These are phyloP conservation scores for Morone saxatilis DNA, from an alignment of 2,113 vertebrate species.

Conservation along the genomic window DNA sequence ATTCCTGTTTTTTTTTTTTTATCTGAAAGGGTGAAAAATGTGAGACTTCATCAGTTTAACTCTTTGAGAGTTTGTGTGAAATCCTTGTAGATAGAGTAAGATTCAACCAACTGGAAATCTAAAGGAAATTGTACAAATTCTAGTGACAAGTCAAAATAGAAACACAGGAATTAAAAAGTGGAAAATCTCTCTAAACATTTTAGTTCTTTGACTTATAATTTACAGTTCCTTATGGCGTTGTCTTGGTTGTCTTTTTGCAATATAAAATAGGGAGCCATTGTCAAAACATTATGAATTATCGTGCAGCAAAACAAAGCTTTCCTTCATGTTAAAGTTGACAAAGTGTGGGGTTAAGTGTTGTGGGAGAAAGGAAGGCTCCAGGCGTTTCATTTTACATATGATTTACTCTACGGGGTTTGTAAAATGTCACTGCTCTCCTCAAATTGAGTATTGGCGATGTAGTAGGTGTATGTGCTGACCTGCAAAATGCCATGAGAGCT, in stretches of 20 bases:
- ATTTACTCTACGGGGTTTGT: neutral
- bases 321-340: neutral
- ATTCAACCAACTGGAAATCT: slow-evolving; percentile 9
- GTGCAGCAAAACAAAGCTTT: neutral
- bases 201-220: too few relatives aligned
- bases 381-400: neutral
- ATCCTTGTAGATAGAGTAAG: slow-evolving; percentile 22
- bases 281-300: neutral
- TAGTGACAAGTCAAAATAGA: neutral
- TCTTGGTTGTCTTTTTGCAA: neutral
- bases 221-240: too few relatives aligned
- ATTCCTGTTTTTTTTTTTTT: slow-evolving; percentile 68
- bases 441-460: neutral
- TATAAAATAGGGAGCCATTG: neutral
- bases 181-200: too few relatives aligned
- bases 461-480: neutral
- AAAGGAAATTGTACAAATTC: slow-evolving; percentile 1
- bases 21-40: slow-evolving; percentile 71
- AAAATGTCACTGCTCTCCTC: neutral
- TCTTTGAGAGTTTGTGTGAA: slow-evolving; percentile 63
- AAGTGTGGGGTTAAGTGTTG: neutral
- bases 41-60: slow-evolving; percentile 73
- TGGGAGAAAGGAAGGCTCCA: neutral
- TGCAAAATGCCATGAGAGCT: neutral
- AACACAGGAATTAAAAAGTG: too few relatives aligned